Percentiles rank a stretch among this genome's conserved stretches.
phyloP scores from a whole-genome alignment of 2,797 vertebrate genomes.

The Glossophaga mutica region DNA sequence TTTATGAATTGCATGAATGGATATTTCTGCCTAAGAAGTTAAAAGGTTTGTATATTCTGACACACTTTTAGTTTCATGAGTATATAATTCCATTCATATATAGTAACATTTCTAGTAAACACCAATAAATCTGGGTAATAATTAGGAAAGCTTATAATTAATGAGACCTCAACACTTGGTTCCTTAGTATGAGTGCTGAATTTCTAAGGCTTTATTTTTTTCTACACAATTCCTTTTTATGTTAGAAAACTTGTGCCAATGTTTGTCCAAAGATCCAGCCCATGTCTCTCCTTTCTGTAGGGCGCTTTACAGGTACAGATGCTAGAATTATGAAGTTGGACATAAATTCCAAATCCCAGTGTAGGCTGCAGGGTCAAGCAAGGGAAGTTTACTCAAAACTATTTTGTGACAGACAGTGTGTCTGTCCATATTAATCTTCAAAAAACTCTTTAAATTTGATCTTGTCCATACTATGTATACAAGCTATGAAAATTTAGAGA shows the following conservation, averaged over 20 bases:
- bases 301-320: not conserved
- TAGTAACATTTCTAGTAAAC: not conserved
- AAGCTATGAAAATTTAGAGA: not conserved
- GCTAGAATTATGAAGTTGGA: not conserved
- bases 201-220: not conserved
- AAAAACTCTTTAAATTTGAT: not conserved
- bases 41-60: not conserved
- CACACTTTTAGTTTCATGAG: not conserved
- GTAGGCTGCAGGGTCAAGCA: not conserved
- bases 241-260: not conserved
- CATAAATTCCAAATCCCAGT: not conserved
- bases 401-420: not conserved
- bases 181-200: not conserved
- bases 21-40: not conserved
- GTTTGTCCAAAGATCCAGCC: not conserved
- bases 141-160: not conserved
- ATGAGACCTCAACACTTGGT: not conserved
- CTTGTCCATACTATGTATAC: not conserved
- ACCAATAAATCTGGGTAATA: not conserved
- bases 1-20: not conserved
- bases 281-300: not conserved
- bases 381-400: not conserved
- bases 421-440: not conserved
- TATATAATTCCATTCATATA: not conserved
- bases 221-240: not conserved